phyloP scores from a whole-genome alignment of 37 sponge, comb jelly and placozoan genomes.

The Beroe ovata region DNA sequence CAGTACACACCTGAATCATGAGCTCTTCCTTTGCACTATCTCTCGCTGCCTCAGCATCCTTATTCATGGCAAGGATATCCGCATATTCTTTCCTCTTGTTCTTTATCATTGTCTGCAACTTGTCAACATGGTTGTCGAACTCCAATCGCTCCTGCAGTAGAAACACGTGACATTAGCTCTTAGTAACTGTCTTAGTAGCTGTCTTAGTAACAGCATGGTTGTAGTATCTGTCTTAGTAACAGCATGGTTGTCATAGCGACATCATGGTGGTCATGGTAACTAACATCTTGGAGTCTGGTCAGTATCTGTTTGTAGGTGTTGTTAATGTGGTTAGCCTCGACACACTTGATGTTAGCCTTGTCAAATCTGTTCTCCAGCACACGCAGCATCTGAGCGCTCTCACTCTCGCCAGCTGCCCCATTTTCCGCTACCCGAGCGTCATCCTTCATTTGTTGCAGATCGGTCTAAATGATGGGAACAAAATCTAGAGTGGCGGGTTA shows the following conservation, averaged over 20 bases:
- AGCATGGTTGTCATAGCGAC: neutral
- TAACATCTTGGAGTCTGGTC: conserved; percentile 81
- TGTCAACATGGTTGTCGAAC: conserved; percentile 91
- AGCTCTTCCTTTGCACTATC: conserved; percentile 85
- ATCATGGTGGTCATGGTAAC: neutral
- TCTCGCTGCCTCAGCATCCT: conserved; percentile 87
- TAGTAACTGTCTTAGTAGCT: too few species aligned
- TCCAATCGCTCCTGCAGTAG: conserved; percentile 93
- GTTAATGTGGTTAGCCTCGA: conserved; percentile 86
- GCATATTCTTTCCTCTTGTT: conserved; percentile 73
- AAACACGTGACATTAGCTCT: too few species aligned
- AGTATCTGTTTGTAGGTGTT: conserved; percentile 89
- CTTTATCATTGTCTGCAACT: conserved; percentile 82
- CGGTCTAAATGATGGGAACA: conserved; percentile 50
- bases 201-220: neutral
- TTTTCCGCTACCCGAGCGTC: conserved; percentile 32
- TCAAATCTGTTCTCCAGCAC: conserved; percentile 93
- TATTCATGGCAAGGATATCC: conserved; percentile 81
- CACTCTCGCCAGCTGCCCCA: conserved; percentile 51
- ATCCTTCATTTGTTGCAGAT: conserved; percentile 55
- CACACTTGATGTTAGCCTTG: conserved; percentile 84
- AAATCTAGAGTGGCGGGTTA: conserved; percentile 49
- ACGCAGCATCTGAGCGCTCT: conserved; percentile 36
- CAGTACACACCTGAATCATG: neutral
- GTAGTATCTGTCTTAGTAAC: neutral